These are phyloP conservation scores for Genyomyrus donnyi DNA, from an alignment of 2,113 vertebrate genomes.

Conservation along the genomic window DNA sequence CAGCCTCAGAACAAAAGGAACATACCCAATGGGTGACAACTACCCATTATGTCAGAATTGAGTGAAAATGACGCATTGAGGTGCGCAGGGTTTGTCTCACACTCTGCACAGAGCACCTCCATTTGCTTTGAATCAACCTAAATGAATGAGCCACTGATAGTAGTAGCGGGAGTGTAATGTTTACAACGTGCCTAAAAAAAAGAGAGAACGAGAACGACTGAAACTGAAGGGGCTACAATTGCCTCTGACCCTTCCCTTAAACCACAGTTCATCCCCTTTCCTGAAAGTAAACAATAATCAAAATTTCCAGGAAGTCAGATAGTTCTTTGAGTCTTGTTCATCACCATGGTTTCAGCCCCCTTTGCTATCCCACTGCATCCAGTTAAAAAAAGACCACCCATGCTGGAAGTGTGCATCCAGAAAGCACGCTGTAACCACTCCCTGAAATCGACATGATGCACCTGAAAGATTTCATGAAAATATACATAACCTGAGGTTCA, in stretches of 20 bases:
- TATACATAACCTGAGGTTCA: neutral
- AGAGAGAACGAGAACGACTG: neutral
- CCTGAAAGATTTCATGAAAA: neutral
- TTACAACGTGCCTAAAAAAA: slow-evolving; percentile 19
- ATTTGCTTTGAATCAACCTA: slow-evolving; percentile 16
- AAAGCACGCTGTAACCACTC: neutral
- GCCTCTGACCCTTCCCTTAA: neutral
- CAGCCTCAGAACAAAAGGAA: neutral
- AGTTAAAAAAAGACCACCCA: slow-evolving; percentile 52
- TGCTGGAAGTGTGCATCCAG: slow-evolving; percentile 27
- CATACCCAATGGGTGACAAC: slow-evolving; percentile 13
- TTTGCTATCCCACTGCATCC: slow-evolving; percentile 31
- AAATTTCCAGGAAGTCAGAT: slow-evolving; percentile 65
- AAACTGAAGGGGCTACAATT: slow-evolving; percentile 12
- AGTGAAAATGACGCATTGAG: neutral
- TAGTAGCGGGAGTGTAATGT: slow-evolving; percentile 20
- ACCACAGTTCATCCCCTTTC: slow-evolving; percentile 41
- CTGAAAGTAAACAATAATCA: slow-evolving; percentile 64
- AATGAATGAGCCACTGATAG: slow-evolving; percentile 25
- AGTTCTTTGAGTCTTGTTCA: slow-evolving; percentile 47
- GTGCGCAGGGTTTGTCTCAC: neutral
- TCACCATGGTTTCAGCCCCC: slow-evolving; percentile 56
- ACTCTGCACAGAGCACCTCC: neutral
- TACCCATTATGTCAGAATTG: neutral
- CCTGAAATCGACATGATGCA: neutral